Base-by-base conservation (phyloP, 2,888 invertebrate species). In the Parnassius mnemosyne region DNA sequence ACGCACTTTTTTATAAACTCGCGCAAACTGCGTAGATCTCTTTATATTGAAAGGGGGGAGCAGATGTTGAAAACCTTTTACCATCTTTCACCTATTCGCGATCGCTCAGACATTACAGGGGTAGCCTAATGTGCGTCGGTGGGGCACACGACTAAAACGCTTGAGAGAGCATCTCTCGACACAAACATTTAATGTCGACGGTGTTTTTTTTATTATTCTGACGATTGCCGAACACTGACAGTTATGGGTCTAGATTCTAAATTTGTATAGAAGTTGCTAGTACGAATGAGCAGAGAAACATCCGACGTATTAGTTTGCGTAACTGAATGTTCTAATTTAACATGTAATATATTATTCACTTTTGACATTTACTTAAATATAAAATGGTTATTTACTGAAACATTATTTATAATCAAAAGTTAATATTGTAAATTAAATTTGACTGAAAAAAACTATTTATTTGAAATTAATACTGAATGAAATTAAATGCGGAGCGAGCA, bases 1-100 rank as follows among this genome's bases (percentile, higher is more conserved):
- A 63, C 57, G 61, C 53, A 61, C 57, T 60, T 60, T 53, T 58
- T 53, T 84, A 84, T 84, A 81, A 81, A 81, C 78, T 84, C 78
- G 68, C 77, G 70, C 75, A 73, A 77, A 81, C 78, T 81, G 71
- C 72, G 78, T 73, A 78, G 72, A 81, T 82, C 76, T 84, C 85
- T 85, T 85, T 85, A 87, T 87, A 86, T 83, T 78, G 79, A 80
- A 80, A 73, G 74, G 78, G 53, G 85, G 84, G 84, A 81, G 83
- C 85, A 86, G 85, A 84, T 86, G 87, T 79, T 78, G 78, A 78
- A 78, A 84, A 81, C 83, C 86, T 86, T 85, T 87, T 85, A 83
- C 68, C 69, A 67, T 71, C 68, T 67, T 71, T 71, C 69, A 71
- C 83, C 80, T 80, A 74, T 74, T 71, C 71, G 71, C 60, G 65